These are phyloP conservation scores for Zosterops pallidus DNA, from an alignment of 2,113 vertebrate species.

Conservation along the genomic window DNA sequence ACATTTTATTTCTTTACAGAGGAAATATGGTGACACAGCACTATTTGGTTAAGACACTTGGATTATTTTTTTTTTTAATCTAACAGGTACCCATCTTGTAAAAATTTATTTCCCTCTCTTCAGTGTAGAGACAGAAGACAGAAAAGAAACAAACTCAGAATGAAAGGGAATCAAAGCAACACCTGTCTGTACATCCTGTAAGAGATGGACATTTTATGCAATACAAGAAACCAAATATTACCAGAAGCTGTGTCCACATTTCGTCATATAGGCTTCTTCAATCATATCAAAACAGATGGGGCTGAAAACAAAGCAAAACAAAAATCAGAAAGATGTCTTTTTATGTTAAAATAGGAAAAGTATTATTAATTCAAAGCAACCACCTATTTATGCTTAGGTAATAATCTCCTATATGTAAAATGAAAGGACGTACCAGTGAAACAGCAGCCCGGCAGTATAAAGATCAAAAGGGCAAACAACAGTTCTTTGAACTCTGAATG, in stretches of 20 bases:
- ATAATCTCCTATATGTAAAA: background rate
- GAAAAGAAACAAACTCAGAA: background rate
- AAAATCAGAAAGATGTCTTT: background rate
- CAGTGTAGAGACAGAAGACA: background rate
- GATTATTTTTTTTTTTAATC: background rate
- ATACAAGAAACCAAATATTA: slow-evolving; percentile 68
- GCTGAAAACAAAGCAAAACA: slow-evolving; percentile 74
- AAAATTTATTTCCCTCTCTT: background rate
- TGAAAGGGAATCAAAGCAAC: background rate
- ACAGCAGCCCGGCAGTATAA: background rate
- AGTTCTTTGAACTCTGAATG: background rate
- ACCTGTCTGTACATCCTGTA: background rate
- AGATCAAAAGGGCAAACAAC: slow-evolving; percentile 9
- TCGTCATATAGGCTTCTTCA: slow-evolving; percentile 98
- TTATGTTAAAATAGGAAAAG: background rate
- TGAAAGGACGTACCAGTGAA: background rate
- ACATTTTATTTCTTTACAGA: background rate
- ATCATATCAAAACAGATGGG: slow-evolving; percentile 99
- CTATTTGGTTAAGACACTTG: background rate
- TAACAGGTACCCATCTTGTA: background rate
- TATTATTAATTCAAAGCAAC: background rate
- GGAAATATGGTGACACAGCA: background rate
- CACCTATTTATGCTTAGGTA: background rate
- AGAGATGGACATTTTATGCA: background rate
- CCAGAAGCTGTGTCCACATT: slow-evolving; percentile 99